Evolutionary conservation across 2,113 vertebrate species (phyloP), one percentile per base, ranked within the genome.

Genomic region (Poicephalus meyeri): DNA sequence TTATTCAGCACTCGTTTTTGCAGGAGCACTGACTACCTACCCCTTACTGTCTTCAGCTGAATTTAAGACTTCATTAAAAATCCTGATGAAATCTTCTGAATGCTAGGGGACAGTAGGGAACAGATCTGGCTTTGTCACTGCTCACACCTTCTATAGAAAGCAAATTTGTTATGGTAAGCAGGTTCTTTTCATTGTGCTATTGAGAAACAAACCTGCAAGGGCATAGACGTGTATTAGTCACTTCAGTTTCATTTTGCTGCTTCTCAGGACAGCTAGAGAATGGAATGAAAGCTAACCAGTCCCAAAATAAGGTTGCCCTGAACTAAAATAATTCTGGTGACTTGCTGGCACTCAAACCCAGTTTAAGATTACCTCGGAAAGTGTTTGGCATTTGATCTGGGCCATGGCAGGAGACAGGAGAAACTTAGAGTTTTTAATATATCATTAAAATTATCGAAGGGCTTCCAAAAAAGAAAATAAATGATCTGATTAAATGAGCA

Each of bases 191-290:
- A 17, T 81, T 71, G 42, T 72, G 31, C 31, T 47, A 2, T 70
- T 89, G 72, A 52, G 84, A 92, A 94, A 56, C 39, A 88, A 88
- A 84, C 73, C 42, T 92, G 55, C 46, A 49, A 92, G 73, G 84
- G 13, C 44, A 46, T 49, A 29, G 78, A 82, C 65, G 39, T 33
- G 28, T 37, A 52, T 89, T 55, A 92, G 65, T 92, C 47, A 72
- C 46, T 78, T 66, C 17, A 23, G 28, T 84, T 95, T 94, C 41
- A 24, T 90, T 89, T 58, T 93, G 17, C 16, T 86, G 41, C 24
- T 95, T 81, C 72, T 90, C 28, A 56, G 65, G 50, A 55, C 44
- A 84, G 3, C 39, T 42, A 39, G 26, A 85, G 44, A 84, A 37
- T 47, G 50, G 56, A 86, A 37, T 13, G 16, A 79, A 81, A 56